Base-by-base conservation (phyloP, 2,888 invertebrate genomes). In the Dasysyrphus albostriatus region DNA sequence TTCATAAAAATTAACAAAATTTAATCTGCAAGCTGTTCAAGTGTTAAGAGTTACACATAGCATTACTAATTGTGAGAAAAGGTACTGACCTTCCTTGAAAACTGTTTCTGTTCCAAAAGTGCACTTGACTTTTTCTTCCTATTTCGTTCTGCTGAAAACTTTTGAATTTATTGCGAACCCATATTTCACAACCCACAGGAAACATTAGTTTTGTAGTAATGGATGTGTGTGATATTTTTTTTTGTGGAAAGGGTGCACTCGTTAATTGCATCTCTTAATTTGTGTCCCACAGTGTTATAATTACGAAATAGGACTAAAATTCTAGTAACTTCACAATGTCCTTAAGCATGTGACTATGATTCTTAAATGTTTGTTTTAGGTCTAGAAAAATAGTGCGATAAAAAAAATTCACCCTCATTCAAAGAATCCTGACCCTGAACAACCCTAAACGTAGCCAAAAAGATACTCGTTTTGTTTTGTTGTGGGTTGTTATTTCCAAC, bases 361-460 rank as follows among this genome's bases (percentile, higher is more conserved):
- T 61, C 59, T 63, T 29, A 75, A 81, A 70, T 78, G 63, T 58
- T 58, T 59, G 65, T 58, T 72, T 56, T 34, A 56, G 44, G 51
- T n/a, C 29, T 56, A 37, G 51, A n/a, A 54, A 63, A 49, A 29
- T n/a, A 14, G 34, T 58, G 63, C 24, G 32, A 32, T 34, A 49
- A 61, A 51, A 73, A 61, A 76, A 76, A 59, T 58, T 72, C 73
- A 76, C 84, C 84, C 84, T 72, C 54, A 59, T 42, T n/a, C 12
- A 54, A 39, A 24, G 42, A 76, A 59, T 84, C 58, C 84, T 84
- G 84, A 84, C 84, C 84, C 80, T 76, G 84, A 84, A 56, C 76
- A 84, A 84, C 80, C 83, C 83, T 74, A 44, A 82, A 63, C 58
- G 42, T 61, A 56, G 19, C 10, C 42, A 72, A 58, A 56, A 65